Evolutionary conservation across 30 jellyfish, hydroid and myxozoan species (phyloP).

Genomic region (Chrysaora quinquecirrha): DNA sequence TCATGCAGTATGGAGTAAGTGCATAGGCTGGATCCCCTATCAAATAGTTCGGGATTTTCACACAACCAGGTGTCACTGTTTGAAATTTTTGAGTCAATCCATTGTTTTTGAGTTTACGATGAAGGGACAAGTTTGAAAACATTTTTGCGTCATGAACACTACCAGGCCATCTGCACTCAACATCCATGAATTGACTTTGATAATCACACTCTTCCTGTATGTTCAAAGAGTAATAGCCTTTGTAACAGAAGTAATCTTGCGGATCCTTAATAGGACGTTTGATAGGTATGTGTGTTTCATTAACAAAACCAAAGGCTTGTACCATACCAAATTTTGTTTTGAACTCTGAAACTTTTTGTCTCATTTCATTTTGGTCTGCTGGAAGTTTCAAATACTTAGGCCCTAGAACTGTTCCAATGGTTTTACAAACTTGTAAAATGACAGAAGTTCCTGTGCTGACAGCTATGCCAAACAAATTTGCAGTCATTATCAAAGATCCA

Average conservation of each 20-base stretch:
- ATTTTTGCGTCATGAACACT: conserved; percentile 65
- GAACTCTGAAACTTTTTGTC: conserved; percentile 61
- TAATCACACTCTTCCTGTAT: conserved; percentile 74
- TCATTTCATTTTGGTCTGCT: too few species aligned
- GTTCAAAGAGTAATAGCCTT: conserved; percentile 50
- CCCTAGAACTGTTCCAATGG: conserved; percentile 49
- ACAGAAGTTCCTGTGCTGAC: too few species aligned
- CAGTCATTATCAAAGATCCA: conserved; percentile 56
- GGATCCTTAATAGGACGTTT: conserved; percentile 47
- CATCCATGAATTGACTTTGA: conserved; percentile 76
- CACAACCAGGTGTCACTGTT: not conserved
- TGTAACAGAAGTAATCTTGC: conserved; percentile 63
- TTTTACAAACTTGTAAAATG: conserved; percentile 48
- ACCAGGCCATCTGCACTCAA: conserved; percentile 82
- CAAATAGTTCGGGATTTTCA: conserved; percentile 33
- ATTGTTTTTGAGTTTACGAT: conserved; percentile 32
- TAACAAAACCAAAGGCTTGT: conserved; percentile 79
- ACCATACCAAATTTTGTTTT: conserved; percentile 69
- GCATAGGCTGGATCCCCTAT: conserved; percentile 37
- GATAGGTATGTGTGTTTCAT: conserved; percentile 78
- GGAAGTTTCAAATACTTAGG: conserved; percentile 52
- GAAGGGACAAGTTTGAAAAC: conserved; percentile 56
- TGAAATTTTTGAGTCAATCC: conserved; percentile 42
- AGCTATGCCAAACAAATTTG: conserved; percentile 54
- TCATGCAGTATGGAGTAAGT: not conserved